Evolutionary conservation across 2,797 vertebrate species (phyloP).

Genomic region (Sparus aurata): DNA sequence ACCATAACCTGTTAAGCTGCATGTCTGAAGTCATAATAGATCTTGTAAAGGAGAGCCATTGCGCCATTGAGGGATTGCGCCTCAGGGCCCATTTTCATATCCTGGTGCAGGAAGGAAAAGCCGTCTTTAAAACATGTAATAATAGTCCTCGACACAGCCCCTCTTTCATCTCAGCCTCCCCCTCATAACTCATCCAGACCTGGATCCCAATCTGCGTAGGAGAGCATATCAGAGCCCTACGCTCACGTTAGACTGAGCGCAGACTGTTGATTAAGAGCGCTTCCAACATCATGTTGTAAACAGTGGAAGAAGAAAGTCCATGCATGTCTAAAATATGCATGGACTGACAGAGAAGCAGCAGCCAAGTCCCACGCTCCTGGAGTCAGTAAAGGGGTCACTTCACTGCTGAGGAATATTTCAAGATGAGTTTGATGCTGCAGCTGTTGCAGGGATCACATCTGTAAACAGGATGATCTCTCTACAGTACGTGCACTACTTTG

Average conservation of each 20-base stretch:
- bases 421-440: slow-evolving; percentile 20
- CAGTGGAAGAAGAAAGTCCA: slow-evolving; percentile 16
- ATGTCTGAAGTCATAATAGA: slow-evolving; percentile 40
- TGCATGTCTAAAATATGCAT: slow-evolving; percentile 23
- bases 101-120: slow-evolving; percentile 65
- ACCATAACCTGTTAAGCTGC: slow-evolving; percentile 40
- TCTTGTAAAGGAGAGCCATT: slow-evolving; percentile 31
- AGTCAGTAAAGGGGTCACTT: slow-evolving; percentile 20
- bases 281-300: slow-evolving; percentile 31
- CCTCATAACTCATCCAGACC: slow-evolving; percentile 60
- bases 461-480: background rate
- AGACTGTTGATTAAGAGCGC: slow-evolving; percentile 41
- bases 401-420: slow-evolving; percentile 30
- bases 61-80: slow-evolving; percentile 45
- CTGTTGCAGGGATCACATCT: slow-evolving; percentile 26
- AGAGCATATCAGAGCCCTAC: slow-evolving; percentile 30
- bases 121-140: slow-evolving; percentile 66
- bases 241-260: slow-evolving; percentile 31
- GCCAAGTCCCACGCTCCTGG: background rate
- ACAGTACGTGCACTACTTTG: background rate
- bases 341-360: slow-evolving; percentile 8
- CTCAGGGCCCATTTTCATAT: slow-evolving; percentile 57
- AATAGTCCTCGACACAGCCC: slow-evolving; percentile 53
- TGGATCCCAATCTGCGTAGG: slow-evolving; percentile 34
- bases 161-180: slow-evolving; percentile 59